phyloP scores from a whole-genome alignment of 2,113 vertebrate species.

The Paedocypris sp. region DNA sequence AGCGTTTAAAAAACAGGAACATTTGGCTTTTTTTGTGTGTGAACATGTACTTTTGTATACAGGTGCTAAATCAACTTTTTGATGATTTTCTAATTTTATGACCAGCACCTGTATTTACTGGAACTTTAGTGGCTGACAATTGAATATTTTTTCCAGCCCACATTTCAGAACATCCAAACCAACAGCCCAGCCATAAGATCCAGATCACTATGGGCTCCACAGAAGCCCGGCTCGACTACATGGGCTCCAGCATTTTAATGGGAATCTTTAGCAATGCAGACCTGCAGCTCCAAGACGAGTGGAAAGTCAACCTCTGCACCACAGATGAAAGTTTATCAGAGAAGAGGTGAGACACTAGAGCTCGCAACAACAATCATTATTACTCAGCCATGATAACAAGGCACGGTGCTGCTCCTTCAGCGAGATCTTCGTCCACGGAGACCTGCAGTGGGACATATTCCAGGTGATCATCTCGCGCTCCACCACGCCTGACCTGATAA shows the following conservation, averaged over 20 bases:
- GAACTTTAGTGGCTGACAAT: background rate
- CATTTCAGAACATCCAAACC: slow-evolving; percentile 96
- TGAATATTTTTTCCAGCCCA: slow-evolving; percentile 67
- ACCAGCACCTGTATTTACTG: background rate
- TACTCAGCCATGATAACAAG: background rate
- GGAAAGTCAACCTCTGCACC: slow-evolving; percentile 90
- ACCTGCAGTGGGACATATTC: slow-evolving; percentile 98
- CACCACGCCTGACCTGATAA: slow-evolving; percentile 95
- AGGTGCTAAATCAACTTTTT: too few relatives aligned
- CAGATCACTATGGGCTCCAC: slow-evolving; percentile 99
- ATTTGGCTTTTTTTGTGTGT: too few relatives aligned
- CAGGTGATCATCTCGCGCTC: slow-evolving; percentile 99
- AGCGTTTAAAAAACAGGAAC: too few relatives aligned
- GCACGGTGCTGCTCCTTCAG: slow-evolving; percentile 52
- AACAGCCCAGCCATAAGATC: slow-evolving; percentile 95
- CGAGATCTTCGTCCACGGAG: slow-evolving; percentile 94
- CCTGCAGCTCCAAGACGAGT: slow-evolving; percentile 92
- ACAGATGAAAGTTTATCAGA: slow-evolving; percentile 81
- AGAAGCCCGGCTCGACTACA: slow-evolving; percentile 94
- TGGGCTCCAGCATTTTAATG: slow-evolving; percentile 98
- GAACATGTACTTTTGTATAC: too few relatives aligned
- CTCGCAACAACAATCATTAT: background rate
- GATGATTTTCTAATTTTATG: background rate
- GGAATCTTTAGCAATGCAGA: slow-evolving; percentile 97
- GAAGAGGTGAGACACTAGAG: slow-evolving; percentile 71